These are phyloP conservation scores for Mallotus villosus DNA, from an alignment of 2,797 vertebrate genomes.

Conservation along the genomic window DNA sequence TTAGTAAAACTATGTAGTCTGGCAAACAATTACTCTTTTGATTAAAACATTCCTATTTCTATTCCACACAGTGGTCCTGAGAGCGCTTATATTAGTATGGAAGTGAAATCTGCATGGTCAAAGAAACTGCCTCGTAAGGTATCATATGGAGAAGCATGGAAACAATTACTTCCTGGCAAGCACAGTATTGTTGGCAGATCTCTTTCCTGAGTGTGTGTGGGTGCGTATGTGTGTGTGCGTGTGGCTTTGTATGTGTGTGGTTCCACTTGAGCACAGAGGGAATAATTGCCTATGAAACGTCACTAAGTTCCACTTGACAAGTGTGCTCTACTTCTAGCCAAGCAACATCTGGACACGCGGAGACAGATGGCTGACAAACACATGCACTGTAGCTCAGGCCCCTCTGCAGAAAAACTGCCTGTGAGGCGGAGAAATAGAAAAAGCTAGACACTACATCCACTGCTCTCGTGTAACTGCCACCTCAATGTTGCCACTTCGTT, in stretches of 20 bases:
- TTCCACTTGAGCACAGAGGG: constrained; percentile 58
- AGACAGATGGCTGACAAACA: constrained; percentile 58
- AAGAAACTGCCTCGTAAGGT: constrained; percentile 49
- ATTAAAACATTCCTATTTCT: constrained; percentile 4
- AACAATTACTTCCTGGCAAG: constrained; percentile 74
- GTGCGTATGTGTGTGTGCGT: constrained; percentile 15
- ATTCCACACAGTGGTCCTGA: background rate
- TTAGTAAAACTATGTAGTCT: constrained; percentile 1
- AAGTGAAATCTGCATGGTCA: constrained; percentile 34
- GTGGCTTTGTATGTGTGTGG: constrained; percentile 14
- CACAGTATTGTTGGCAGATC: constrained; percentile 64
- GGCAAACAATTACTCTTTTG: constrained; percentile 10
- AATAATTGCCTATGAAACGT: constrained; percentile 69
- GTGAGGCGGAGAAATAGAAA: constrained; percentile 51
- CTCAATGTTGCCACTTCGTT: constrained; percentile 18
- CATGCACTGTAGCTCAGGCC: constrained; percentile 54
- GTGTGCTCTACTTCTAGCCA: constrained; percentile 62
- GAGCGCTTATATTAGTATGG: constrained; percentile 29
- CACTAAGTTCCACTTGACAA: constrained; percentile 71
- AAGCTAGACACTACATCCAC: constrained; percentile 38
- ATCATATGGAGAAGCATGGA: constrained; percentile 63
- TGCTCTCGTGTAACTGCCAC: constrained; percentile 31
- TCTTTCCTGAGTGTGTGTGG: constrained; percentile 35
- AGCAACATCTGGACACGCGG: constrained; percentile 67
- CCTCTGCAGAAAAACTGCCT: constrained; percentile 55